These are phyloP conservation scores for Orchesella cincta DNA, from an alignment of 1,140 invertebrate genomes.

Conservation along the genomic window DNA sequence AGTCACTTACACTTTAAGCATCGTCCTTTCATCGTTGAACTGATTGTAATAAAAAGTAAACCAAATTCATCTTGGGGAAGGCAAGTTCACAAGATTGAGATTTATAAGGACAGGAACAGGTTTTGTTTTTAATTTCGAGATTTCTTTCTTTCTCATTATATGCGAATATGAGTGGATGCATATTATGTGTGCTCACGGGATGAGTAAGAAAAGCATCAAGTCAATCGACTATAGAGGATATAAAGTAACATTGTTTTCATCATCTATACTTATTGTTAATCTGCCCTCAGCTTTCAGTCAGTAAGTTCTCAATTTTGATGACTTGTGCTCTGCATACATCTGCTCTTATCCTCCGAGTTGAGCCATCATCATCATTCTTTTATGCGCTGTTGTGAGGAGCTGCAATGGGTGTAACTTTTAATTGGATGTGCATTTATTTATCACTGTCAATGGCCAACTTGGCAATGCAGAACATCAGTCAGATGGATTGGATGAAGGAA, in stretches of 20 bases:
- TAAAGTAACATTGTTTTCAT: no score
- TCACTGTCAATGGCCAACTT: constrained; percentile 22
- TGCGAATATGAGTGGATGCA: no score
- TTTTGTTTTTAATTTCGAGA: constrained; percentile 20
- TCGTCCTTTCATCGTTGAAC: neutral
- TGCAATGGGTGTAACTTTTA: constrained; percentile 30
- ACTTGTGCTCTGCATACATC: constrained; percentile 20
- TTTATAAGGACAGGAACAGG: constrained; percentile 26
- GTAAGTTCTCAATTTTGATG: constrained; percentile 17
- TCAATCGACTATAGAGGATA: no score
- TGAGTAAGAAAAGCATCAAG: no score
- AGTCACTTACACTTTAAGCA: constrained; percentile 12
- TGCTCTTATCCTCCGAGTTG: neutral
- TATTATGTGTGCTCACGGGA: no score
- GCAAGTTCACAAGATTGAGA: constrained; percentile 9
- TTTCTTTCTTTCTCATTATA: constrained; percentile 15
- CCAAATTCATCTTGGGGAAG: constrained; percentile 27
- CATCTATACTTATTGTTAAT: neutral
- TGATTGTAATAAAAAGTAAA: constrained; percentile 22
- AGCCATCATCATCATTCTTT: constrained; percentile 13
- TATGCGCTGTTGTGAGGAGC: constrained; percentile 12
- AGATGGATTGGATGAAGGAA: neutral
- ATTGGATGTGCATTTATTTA: constrained; percentile 30
- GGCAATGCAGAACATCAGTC: neutral
- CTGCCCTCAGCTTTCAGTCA: constrained; percentile 7